Evolutionary conservation across 2,888 invertebrate genomes (phyloP).

Genomic region (Deilephila porcellus): DNA sequence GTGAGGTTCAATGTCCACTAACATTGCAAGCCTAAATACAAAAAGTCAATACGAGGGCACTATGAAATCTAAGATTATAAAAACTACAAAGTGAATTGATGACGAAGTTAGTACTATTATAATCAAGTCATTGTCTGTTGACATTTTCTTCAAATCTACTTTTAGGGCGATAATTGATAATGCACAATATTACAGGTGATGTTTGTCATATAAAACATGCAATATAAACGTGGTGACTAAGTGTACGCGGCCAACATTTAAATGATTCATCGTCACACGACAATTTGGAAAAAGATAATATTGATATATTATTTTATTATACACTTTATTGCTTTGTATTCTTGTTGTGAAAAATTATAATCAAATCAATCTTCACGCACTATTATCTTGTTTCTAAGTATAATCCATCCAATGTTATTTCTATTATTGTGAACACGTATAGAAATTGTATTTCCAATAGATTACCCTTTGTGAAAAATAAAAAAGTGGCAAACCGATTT

Average conservation of each 20-base stretch:
- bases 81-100: background rate
- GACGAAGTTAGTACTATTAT: background rate
- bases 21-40: no score
- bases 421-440: no score
- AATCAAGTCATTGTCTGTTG: background rate
- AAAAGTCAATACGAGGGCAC: no score
- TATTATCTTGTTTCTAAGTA: background rate
- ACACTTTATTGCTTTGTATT: background rate
- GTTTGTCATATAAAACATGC: background rate
- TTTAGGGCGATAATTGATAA: background rate
- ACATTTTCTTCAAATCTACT: background rate
- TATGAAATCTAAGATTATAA: no score
- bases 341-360: background rate
- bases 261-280: background rate
- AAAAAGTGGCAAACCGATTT: no score
- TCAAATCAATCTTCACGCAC: no score
- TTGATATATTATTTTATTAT: background rate
- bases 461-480: no score
- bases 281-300: background rate
- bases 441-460: no score
- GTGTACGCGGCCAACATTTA: background rate
- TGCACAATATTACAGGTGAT: background rate
- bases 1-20: no score
- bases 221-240: background rate
- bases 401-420: no score